A percentile compares a stretch with the other conserved stretches of the same genome.
phyloP scores from a whole-genome alignment of 2,797 vertebrate species.

The Chelidonichthys spinosus region DNA sequence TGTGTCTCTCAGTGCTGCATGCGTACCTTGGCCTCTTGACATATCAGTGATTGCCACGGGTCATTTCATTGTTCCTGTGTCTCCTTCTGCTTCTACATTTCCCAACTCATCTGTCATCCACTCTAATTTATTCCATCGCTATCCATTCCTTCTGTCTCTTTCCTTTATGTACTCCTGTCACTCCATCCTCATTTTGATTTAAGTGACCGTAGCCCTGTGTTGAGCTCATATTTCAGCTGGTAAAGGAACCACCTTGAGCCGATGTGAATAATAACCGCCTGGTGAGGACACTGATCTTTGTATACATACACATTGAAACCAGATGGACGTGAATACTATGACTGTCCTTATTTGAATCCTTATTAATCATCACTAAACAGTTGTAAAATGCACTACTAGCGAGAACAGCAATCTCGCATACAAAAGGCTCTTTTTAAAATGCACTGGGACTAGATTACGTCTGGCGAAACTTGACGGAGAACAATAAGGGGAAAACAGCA shows the following conservation, averaged over 20 bases:
- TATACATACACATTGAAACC: conserved; percentile 16
- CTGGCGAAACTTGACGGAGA: too few species aligned
- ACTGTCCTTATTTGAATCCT: too few species aligned
- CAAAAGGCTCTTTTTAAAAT: too few species aligned
- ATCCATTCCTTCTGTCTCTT: conserved; percentile 2
- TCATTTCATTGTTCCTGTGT: conserved; percentile 18
- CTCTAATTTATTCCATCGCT: conserved; percentile 38
- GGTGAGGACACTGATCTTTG: conserved; percentile 23
- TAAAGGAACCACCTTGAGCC: conserved; percentile 53
- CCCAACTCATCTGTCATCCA: conserved; percentile 18
- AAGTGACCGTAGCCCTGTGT: conserved; percentile 41
- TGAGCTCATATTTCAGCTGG: conserved; percentile 50
- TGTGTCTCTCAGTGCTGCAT: neutral
- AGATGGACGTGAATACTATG: neutral
- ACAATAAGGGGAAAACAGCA: too few species aligned
- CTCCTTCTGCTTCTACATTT: conserved; percentile 19
- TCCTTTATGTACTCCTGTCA: conserved; percentile 5
- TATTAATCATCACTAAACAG: neutral
- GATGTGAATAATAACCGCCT: conserved; percentile 14
- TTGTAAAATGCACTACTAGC: too few species aligned
- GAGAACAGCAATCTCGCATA: too few species aligned
- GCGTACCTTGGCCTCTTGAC: neutral
- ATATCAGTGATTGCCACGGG: neutral
- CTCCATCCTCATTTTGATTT: conserved; percentile 47
- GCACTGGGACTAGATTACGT: too few species aligned